These are phyloP conservation scores for Riparia riparia DNA, from an alignment of 2,113 vertebrate genomes.

Conservation along the genomic window DNA sequence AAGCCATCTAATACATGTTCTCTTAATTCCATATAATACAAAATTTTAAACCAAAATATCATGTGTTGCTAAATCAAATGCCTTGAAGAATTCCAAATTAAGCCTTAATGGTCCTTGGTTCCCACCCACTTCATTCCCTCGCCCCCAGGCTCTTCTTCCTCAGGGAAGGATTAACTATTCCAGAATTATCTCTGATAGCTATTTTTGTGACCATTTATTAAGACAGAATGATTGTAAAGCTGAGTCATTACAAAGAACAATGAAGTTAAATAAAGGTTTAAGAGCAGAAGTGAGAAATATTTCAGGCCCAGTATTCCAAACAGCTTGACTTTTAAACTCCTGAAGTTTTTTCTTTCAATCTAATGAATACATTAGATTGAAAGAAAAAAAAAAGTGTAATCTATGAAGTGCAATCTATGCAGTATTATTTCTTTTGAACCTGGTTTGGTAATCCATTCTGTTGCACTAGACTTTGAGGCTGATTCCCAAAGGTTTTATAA, in stretches of 20 bases:
- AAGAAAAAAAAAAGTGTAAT: too few relatives aligned
- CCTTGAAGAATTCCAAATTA: not conserved
- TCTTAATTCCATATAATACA: not conserved
- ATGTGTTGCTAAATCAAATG: not conserved
- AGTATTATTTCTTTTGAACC: not conserved
- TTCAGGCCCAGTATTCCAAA: not conserved
- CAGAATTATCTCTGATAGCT: not conserved
- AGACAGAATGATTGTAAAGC: not conserved
- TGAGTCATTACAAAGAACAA: not conserved
- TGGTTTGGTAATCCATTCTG: not conserved
- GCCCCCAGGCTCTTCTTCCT: not conserved
- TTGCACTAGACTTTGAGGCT: not conserved
- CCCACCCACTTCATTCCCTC: not conserved
- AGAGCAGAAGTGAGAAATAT: not conserved
- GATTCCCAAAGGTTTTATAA: not conserved
- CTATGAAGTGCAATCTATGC: not conserved
- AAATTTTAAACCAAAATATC: not conserved
- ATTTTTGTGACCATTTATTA: not conserved
- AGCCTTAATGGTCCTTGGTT: not conserved
- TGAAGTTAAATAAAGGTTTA: not conserved
- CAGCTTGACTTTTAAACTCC: not conserved
- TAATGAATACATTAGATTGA: not conserved
- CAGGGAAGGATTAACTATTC: not conserved
- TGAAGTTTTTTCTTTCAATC: not conserved
- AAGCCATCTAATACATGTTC: not conserved